Evolutionary conservation across 2,113 vertebrate genomes (phyloP).

Genomic region (Malurus melanocephalus): DNA sequence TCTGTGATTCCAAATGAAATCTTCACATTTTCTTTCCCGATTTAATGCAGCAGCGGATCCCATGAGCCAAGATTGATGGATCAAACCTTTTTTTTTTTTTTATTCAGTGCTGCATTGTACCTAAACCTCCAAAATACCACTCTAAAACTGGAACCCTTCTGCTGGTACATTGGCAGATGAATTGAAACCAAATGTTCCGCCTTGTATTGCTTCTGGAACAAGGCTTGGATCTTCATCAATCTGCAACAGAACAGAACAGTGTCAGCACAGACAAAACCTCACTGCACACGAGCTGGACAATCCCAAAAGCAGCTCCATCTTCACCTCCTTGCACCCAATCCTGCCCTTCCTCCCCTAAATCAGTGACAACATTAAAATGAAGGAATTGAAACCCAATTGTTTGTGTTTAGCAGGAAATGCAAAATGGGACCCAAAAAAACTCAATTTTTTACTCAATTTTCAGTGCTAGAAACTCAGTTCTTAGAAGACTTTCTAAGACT

Average conservation of each 20-base stretch:
- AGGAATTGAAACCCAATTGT: rapidly evolving
- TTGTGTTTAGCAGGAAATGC: background rate
- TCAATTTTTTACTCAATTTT: rapidly evolving
- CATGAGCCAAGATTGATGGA: constrained; percentile 99
- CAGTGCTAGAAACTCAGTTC: background rate
- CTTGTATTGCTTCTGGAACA: constrained; percentile 97
- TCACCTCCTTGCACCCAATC: background rate
- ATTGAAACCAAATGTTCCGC: constrained; percentile 97
- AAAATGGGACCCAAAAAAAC: rapidly evolving
- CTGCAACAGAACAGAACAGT: constrained; percentile 42
- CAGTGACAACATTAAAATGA: rapidly evolving
- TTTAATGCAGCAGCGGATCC: constrained; percentile 99
- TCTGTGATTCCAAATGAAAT: constrained; percentile 97
- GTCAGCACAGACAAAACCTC: background rate
- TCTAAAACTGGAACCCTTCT: constrained; percentile 99
- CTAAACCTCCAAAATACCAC: constrained; percentile 84
- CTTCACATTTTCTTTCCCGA: constrained; percentile 94
- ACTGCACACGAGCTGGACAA: background rate
- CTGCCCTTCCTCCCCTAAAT: background rate
- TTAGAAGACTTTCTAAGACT: too few species aligned
- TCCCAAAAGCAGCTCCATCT: background rate
- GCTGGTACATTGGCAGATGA: constrained; percentile 98
- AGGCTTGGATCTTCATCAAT: constrained; percentile 97
- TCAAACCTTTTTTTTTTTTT: constrained; percentile 88
- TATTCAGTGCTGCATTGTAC: constrained; percentile 98